Evolutionary conservation across 2,888 invertebrate genomes (phyloP).

Genomic region (Nebria salina): DNA sequence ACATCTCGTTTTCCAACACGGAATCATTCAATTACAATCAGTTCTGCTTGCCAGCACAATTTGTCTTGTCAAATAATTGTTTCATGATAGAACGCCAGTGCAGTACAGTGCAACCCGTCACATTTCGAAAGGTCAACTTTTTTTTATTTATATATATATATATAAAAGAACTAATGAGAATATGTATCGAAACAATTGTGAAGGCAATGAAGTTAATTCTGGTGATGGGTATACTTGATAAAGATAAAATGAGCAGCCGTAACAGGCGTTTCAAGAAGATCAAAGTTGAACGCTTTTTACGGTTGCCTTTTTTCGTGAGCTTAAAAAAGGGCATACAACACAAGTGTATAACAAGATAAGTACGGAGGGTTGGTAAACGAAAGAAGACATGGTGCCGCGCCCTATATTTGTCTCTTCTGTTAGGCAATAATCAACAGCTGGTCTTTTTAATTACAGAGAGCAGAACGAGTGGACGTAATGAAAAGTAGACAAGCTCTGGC

Average conservation of each 20-base stretch:
- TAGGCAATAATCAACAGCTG: slow-evolving; percentile 56
- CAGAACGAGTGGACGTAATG: slow-evolving; percentile 56
- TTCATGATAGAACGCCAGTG: neutral
- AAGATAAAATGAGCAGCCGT: neutral
- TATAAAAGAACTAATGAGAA: too few relatives aligned
- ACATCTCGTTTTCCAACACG: neutral
- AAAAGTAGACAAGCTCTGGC: slow-evolving; percentile 54
- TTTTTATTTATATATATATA: too few relatives aligned
- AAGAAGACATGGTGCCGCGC: slow-evolving; percentile 22
- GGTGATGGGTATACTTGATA: neutral
- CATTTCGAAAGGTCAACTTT: too few relatives aligned
- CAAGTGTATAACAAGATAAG: slow-evolving; percentile 41
- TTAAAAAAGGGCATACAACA: slow-evolving; percentile 30
- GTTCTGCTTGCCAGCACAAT: neutral
- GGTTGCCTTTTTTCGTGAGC: slow-evolving; percentile 18
- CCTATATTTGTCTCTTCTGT: slow-evolving; percentile 49
- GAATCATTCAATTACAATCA: neutral
- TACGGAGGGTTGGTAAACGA: slow-evolving; percentile 26
- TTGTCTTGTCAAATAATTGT: neutral
- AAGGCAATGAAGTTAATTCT: neutral
- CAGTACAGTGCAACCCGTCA: neutral
- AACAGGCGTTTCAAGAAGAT: neutral
- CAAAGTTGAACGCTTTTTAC: slow-evolving; percentile 29
- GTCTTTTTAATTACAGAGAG: slow-evolving; percentile 56
- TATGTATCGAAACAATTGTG: too few relatives aligned